Percentiles rank a stretch among this genome's conserved stretches.
Conservation (phyloP, 2,113 vertebrate genomes). For the Gallinago paraguaiae region DNA sequence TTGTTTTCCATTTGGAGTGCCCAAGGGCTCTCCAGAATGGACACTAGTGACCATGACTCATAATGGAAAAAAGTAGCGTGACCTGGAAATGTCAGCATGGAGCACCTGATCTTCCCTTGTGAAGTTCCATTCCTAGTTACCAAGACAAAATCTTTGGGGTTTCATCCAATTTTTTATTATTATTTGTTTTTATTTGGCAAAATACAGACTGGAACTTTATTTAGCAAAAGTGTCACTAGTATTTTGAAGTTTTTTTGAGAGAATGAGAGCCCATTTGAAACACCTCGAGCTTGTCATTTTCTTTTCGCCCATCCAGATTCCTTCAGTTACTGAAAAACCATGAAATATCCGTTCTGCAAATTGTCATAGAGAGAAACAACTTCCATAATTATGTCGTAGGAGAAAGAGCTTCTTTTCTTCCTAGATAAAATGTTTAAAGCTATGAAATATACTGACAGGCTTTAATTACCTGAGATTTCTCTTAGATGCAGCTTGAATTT, state of each 20-base stretch:
- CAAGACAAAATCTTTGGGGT: neutral
- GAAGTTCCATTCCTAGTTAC: neutral
- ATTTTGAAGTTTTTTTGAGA: neutral
- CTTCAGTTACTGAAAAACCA: neutral
- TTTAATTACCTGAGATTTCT: neutral
- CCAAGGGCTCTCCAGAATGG: neutral
- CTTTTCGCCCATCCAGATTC: neutral
- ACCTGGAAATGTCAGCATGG: neutral
- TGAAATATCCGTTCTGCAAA: neutral
- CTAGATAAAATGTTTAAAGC: neutral
- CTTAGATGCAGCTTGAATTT: neutral
- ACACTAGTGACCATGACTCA: neutral
- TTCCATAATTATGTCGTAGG: neutral
- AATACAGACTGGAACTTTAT: neutral
- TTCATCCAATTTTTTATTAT: neutral
- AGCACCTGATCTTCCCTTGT: neutral
- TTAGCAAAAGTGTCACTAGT: neutral
- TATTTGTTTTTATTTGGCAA: neutral
- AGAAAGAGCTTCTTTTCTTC: neutral
- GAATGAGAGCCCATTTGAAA: neutral
- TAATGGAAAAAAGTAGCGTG: neutral
- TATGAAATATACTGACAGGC: neutral
- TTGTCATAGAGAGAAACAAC: neutral
- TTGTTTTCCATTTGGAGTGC: neutral
- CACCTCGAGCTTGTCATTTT: neutral